Conservation (phyloP, 2,113 vertebrate genomes). For the Chloropsis cyanopogon region DNA sequence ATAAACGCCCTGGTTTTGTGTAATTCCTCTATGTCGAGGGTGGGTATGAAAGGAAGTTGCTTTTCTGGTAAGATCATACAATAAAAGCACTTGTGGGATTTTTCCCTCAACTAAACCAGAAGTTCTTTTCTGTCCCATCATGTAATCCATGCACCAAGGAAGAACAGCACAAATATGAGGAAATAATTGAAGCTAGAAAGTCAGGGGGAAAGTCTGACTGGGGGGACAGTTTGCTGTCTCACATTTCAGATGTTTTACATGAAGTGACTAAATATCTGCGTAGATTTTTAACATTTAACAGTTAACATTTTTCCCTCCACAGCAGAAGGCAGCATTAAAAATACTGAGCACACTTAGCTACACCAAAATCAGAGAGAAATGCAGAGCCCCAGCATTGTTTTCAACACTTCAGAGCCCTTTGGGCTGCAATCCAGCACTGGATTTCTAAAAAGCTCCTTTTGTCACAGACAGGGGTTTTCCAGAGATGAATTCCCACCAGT, state of each 20-base stretch:
- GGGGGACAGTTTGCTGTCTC: not conserved
- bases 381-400: not conserved
- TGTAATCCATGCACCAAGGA: not conserved
- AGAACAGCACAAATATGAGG: not conserved
- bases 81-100: not conserved
- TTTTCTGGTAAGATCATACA: not conserved
- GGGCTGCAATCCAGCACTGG: not conserved
- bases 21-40: not conserved
- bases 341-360: not conserved
- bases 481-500: not conserved
- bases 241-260: not conserved
- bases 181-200: not conserved
- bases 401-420: not conserved
- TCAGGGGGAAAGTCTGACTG: not conserved
- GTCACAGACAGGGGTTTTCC: not conserved
- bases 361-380: not conserved
- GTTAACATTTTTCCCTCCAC: rapidly evolving
- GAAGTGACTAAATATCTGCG: not conserved
- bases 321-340: not conserved
- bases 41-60: not conserved
- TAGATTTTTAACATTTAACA: too few relatives aligned
- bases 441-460: not conserved
- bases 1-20: not conserved
- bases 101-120: not conserved
- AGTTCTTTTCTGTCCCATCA: not conserved